Percentiles rank a stretch among this genome's conserved stretches.
Evolutionary conservation across 2,113 vertebrate genomes (phyloP).

Genomic region (Upupa epops): DNA sequence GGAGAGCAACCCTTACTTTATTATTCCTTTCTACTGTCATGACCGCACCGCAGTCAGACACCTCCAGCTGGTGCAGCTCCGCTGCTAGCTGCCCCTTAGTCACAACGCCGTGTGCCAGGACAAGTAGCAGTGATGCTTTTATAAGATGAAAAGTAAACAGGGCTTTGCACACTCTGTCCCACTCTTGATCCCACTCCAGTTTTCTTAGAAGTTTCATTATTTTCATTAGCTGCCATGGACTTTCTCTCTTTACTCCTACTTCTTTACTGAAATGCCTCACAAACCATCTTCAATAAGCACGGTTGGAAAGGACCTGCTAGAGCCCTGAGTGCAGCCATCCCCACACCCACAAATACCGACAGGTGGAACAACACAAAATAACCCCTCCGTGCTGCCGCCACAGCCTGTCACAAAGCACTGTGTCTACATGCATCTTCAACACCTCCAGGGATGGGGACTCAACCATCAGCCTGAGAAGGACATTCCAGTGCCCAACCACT

Average conservation of each 20-base stretch:
- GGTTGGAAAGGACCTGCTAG: too few species aligned
- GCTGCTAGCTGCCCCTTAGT: background rate
- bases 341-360: too few species aligned
- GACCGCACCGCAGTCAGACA: background rate
- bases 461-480: too few species aligned
- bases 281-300: background rate
- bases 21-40: background rate
- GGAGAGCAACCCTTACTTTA: background rate
- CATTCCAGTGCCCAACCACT: too few species aligned
- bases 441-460: too few species aligned
- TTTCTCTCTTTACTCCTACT: background rate
- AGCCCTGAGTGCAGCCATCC: too few species aligned
- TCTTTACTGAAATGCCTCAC: background rate
- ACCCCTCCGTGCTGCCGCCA: too few species aligned
- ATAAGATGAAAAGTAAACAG: background rate
- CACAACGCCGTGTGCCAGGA: background rate
- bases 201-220: background rate
- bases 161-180: constrained; percentile 5
- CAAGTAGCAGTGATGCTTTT: background rate
- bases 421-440: too few species aligned
- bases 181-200: background rate
- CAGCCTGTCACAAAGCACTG: too few species aligned
- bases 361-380: too few species aligned
- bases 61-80: background rate
- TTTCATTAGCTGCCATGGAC: background rate